Base-by-base conservation (phyloP, 2,797 vertebrate species). In the Pempheris klunzingeri region DNA sequence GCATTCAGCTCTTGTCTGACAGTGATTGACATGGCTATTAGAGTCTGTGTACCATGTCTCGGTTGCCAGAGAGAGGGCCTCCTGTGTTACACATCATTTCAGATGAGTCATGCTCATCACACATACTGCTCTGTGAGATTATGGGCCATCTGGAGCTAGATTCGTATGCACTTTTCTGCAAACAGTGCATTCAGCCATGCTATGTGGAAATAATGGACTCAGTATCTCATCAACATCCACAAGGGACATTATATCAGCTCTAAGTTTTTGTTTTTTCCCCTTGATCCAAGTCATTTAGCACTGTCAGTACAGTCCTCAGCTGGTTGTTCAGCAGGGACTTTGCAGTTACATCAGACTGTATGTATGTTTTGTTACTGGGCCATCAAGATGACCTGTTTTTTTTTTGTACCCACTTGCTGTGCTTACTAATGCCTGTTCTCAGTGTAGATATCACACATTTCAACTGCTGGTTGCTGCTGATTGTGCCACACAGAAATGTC, bases 91-190 rank as follows among this genome's bases (percentile, higher is more conserved):
- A 54, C 50, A 73, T 80, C 46, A 43, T 80, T 90, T 87, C 60
- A 77, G 59, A 88, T 88, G 84, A 90, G 80, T 92, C 89, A 88
- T 79, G 68, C 68, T 83, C 69, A 77, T 89, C 88, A 81, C 88
- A 87, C 88, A 52, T 81, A 80, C 81, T 71, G 77, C 78, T 83
- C 34, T 68, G 80, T 82, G 78, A 90, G 82, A 90, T 92, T 88
- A 87, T 78, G 50, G 65, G 77, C 92, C 94, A 93, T 94, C 93
- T 94, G 93, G 88, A 80, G 36, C 60, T 69, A 54, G 73, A 74
- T 84, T 74, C 66, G 70, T 72, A 64, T 74, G 59, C 38, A 76
- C 74, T 85, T 84, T 65, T 79, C 59, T 73, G 70, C 68, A 78
- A 80, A 55, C 44, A 13, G 55, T 72, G 30, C 53, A 39, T 80